Evolutionary conservation across 92 coral and sea anemone species (phyloP), one percentile per base, ranked within the genome.

Genomic region (Phenganax subtilis): DNA sequence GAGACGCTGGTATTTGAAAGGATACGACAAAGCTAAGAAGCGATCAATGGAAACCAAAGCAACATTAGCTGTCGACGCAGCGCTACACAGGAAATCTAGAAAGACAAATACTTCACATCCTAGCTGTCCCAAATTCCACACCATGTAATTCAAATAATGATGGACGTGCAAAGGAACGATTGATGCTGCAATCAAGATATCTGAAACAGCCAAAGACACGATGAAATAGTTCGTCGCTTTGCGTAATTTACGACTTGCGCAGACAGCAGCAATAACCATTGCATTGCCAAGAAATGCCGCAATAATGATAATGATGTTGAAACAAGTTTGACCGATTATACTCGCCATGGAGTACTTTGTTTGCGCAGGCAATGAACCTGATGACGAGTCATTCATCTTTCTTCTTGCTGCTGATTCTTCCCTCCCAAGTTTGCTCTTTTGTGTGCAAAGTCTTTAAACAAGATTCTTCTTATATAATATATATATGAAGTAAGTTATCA

Each of bases 81-180:
- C 84, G 57, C 91, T 87, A 73, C 97, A 90, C 6, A 96, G 79
- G 10, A 89, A 69, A 71, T 96, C 99, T 71, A 91, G 86, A 82
- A 96, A 92, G 30, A 92, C 80, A 96, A 96, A 96, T 70, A 96
- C 75, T 75, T 92, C 81, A 72, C 99, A 96, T 8, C 87, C 88
- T 1, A 76, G 52, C 11, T 73, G 85, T 6, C 99, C 99, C 7
- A 96, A 88, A 72, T 96, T 89, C 99, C 99, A 96, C 69, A 84
- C 80, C 92, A 90, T 86, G 1, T 15, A 69, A 55, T 94, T 94
- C 0, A 94, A 84, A 10, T 91, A 85, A 81, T 92, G 99, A 77
- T 96, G 99, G 37, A 92, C 85, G 20, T 94, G 91, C 85, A 96
- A 96, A 61, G 99, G 96, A 89, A 96, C 91, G 10, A 92, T 88